phyloP scores from a whole-genome alignment of 2,113 vertebrate genomes.

The Heloderma charlesbogerti region DNA sequence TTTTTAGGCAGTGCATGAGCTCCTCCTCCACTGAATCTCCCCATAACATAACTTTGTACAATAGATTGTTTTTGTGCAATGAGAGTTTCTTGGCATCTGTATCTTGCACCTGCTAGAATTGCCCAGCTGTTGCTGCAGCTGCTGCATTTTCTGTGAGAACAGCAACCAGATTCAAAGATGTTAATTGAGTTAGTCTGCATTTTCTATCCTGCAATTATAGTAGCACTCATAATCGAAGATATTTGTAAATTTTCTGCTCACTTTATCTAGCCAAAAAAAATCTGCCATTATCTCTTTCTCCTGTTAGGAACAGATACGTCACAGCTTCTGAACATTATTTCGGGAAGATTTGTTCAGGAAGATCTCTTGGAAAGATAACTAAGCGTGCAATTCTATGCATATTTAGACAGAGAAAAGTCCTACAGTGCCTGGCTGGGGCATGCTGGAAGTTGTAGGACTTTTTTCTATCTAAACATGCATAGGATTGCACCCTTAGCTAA shows the following conservation, averaged over 20 bases:
- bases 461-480: too few species aligned
- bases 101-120: conserved; percentile 45
- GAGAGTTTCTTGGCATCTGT: conserved; percentile 36
- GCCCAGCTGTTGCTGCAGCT: conserved; percentile 60
- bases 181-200: not conserved
- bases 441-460: too few species aligned
- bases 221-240: not conserved
- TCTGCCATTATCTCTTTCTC: not conserved
- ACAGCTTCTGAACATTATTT: not conserved
- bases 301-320: not conserved
- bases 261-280: conserved; percentile 4
- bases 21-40: not conserved
- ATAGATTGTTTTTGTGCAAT: conserved; percentile 20
- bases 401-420: too few species aligned
- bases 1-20: too few species aligned
- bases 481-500: too few species aligned
- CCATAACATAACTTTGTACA: not conserved
- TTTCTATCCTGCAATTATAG: not conserved
- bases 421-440: too few species aligned
- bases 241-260: not conserved
- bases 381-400: not conserved
- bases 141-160: conserved; percentile 15
- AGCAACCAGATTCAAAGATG: conserved; percentile 19
- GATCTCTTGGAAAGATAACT: not conserved
- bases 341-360: not conserved